These are phyloP conservation scores for Caenorhabditis brenneri DNA, from an alignment of 1,140 invertebrate species.

Conservation along the genomic window DNA sequence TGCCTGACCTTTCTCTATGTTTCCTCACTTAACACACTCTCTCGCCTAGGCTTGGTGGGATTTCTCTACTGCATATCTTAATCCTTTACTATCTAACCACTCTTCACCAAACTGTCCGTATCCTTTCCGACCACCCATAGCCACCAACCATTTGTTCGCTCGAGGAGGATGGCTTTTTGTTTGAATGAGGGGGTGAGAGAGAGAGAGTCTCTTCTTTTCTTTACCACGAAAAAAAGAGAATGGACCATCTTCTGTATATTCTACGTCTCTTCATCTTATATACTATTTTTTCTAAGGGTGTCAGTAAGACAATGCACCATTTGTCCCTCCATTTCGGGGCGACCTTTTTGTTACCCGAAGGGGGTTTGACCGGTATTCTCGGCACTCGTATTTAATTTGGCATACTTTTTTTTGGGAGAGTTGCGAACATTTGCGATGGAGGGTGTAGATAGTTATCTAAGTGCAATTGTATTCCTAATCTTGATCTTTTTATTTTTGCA, in stretches of 20 bases:
- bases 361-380: background rate
- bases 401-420: no score
- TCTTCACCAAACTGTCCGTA: slow-evolving; percentile 31
- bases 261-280: background rate
- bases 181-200: no score
- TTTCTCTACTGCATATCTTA: no score
- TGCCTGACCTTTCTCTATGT: slow-evolving; percentile 33
- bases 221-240: background rate
- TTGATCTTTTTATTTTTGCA: no score
- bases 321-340: background rate
- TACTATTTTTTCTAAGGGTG: background rate
- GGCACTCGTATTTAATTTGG: no score
- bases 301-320: slow-evolving; percentile 38
- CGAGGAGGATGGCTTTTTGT: background rate
- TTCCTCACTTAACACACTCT: background rate
- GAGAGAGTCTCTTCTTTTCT: slow-evolving; percentile 14
- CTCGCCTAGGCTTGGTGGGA: background rate
- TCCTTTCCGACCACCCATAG: slow-evolving; percentile 27
- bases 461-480: no score
- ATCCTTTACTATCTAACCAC: background rate
- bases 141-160: slow-evolving; percentile 29
- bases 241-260: background rate
- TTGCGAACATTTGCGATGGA: no score
- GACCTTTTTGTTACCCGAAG: slow-evolving; percentile 13
- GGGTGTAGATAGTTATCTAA: no score